Base-by-base conservation (phyloP, 2,888 invertebrate genomes). In the Trichopria drosophilae region DNA sequence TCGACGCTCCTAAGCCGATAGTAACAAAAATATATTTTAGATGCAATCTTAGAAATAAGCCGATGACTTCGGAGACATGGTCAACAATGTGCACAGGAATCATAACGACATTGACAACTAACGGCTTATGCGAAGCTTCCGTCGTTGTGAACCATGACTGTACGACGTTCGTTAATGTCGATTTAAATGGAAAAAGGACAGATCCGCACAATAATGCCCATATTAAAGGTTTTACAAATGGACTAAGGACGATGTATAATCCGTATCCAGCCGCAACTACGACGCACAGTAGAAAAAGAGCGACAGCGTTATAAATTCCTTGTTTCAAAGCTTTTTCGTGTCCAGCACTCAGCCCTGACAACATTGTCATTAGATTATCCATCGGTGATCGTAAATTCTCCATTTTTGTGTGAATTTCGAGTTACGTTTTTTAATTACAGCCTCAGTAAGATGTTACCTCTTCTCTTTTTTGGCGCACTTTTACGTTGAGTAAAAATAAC, bases 191-290 rank as follows among this genome's bases (percentile, higher is more conserved):
- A 75, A 95, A 93, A n/a, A 98, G 80, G 28, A 96, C 89, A 1
- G 96, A 94, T n/a, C 99, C 99, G 66, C 95, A 92, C 23, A 99
- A 79, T 48, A 95, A 79, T 1, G 98, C 96, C 98, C 98, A 99
- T 62, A 97, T 82, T 44, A 99, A 76, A 0, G 98, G 96, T 61
- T 92, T 88, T 24, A 98, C 84, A 76, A 96, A 97, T 0, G 95
- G 94, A 65, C 91, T 89, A 22, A 96, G 78, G 60, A 93, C 89
- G 56, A 90, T 82, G 75, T 90, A 93, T 6, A 93, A 80, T 2
- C 90, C 89, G 71, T 85, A 87, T 31, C 85, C 80, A 12, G 87
- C 88, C 26, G 82, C 82, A 68, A 83, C 83, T 61, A 84, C 83
- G 40, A 88, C 73, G 32, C 82, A 78, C 54, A 92, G 78, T 58